These are phyloP conservation scores for Drosophila lacicola DNA, from an alignment of 2,888 invertebrate genomes.

Conservation along the genomic window DNA sequence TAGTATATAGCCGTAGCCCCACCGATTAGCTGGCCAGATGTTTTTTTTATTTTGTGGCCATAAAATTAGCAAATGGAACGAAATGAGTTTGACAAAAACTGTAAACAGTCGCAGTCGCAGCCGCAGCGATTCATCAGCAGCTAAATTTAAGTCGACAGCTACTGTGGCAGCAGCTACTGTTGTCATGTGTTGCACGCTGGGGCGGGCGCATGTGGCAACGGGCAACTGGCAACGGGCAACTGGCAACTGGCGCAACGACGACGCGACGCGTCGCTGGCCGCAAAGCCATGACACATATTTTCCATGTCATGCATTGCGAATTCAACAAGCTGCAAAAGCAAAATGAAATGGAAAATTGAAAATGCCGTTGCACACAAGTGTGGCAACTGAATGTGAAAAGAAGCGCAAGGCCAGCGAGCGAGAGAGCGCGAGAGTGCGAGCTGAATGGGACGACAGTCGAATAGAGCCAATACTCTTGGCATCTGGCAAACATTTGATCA, in stretches of 20 bases:
- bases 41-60: constrained; percentile 44
- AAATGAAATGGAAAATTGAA: constrained; percentile 58
- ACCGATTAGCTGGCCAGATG: constrained; percentile 65
- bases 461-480: constrained; percentile 10
- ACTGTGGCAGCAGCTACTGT: constrained; percentile 11
- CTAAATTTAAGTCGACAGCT: constrained; percentile 51
- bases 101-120: constrained; percentile 40
- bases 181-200: constrained; percentile 22
- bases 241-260: constrained; percentile 27
- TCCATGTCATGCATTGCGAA: constrained; percentile 63
- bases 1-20: constrained; percentile 21
- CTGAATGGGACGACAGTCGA: not conserved
- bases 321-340: constrained; percentile 41
- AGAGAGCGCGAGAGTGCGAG: not conserved
- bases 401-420: constrained; percentile 32
- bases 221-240: too few relatives aligned
- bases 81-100: constrained; percentile 54
- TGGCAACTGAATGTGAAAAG: constrained; percentile 9
- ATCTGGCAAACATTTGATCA: constrained; percentile 9
- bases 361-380: constrained; percentile 42
- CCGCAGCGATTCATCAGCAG: constrained; percentile 43
- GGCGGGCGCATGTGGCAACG: constrained; percentile 10
- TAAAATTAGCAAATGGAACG: constrained; percentile 62
- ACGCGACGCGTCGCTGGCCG: constrained; percentile 26
- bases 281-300: constrained; percentile 73